These are phyloP conservation scores for Hozukius guyotensis DNA, from an alignment of 2,797 vertebrate species.

Conservation along the genomic window DNA sequence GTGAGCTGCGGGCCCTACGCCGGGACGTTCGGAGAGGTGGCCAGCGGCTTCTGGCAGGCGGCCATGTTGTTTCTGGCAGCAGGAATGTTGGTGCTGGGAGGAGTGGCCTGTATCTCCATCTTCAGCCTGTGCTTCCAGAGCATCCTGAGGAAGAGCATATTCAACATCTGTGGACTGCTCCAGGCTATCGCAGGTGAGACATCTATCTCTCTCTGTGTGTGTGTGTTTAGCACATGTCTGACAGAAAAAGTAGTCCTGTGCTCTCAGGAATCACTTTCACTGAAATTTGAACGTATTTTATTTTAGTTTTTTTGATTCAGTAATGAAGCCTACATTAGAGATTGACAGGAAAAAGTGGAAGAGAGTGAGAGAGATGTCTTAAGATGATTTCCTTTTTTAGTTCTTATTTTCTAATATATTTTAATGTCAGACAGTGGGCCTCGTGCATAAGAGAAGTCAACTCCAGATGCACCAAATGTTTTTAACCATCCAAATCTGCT, in stretches of 20 bases:
- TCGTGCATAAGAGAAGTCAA: fast-evolving
- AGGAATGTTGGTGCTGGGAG: slow-evolving; percentile 92
- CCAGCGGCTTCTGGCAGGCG: slow-evolving; percentile 97
- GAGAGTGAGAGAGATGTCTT: background rate
- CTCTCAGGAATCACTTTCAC: background rate
- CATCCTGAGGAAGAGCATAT: slow-evolving; percentile 97
- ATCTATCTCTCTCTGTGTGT: background rate
- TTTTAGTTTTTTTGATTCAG: background rate
- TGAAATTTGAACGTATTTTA: background rate
- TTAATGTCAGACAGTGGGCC: background rate
- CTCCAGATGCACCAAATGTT: no score
- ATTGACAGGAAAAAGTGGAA: background rate
- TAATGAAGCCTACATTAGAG: background rate
- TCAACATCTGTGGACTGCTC: slow-evolving; percentile 96
- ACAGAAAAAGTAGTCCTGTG: background rate
- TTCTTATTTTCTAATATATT: background rate
- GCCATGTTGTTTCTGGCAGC: slow-evolving; percentile 94
- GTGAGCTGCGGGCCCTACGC: slow-evolving; percentile 93
- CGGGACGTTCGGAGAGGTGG: slow-evolving; percentile 90
- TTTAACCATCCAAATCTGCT: no score
- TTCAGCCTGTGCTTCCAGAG: slow-evolving; percentile 98
- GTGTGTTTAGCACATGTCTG: background rate
- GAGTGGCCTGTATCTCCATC: slow-evolving; percentile 92
- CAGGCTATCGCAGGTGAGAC: slow-evolving; percentile 95
- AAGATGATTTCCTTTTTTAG: background rate